phyloP scores from a whole-genome alignment of 2,888 invertebrate species.

The Palloptera scutellata region DNA sequence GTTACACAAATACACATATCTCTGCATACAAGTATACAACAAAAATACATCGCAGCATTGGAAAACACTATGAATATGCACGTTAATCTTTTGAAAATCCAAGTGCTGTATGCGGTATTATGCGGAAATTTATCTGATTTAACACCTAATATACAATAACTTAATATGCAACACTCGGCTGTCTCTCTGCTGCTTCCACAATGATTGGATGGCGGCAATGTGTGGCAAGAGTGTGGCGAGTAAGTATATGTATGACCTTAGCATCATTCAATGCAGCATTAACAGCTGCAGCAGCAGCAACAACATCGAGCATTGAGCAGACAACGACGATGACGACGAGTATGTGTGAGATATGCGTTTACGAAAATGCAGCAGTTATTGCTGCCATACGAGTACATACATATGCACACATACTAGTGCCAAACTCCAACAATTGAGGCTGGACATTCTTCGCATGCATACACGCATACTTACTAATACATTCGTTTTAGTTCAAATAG shows the following conservation, averaged over 20 bases:
- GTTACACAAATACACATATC: slow-evolving; percentile 29
- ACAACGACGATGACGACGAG: slow-evolving; percentile 26
- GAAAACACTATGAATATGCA: slow-evolving; percentile 40
- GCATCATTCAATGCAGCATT: background rate
- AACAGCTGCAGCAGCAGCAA: background rate
- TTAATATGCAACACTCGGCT: slow-evolving; percentile 59
- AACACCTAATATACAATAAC: slow-evolving; percentile 67
- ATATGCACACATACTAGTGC: slow-evolving; percentile 19
- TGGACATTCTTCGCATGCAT: slow-evolving; percentile 35
- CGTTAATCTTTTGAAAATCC: slow-evolving; percentile 65
- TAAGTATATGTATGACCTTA: background rate
- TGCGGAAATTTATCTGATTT: slow-evolving; percentile 67
- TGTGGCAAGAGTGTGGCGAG: slow-evolving; percentile 15
- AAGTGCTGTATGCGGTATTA: slow-evolving; percentile 66
- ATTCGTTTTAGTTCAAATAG: slow-evolving; percentile 12
- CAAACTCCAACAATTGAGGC: slow-evolving; percentile 49
- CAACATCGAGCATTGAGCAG: background rate
- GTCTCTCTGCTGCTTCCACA: slow-evolving; percentile 10
- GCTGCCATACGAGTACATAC: background rate
- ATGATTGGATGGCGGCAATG: background rate
- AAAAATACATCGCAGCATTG: slow-evolving; percentile 35
- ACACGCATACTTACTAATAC: slow-evolving; percentile 32
- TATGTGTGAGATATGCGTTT: slow-evolving; percentile 39
- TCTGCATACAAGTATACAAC: slow-evolving; percentile 27
- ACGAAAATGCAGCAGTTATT: slow-evolving; percentile 27